A percentile compares a stretch with the other conserved stretches of the same genome.
These are phyloP conservation scores for Resseliella maxima DNA, from an alignment of 2,888 invertebrate genomes.

Conservation along the genomic window DNA sequence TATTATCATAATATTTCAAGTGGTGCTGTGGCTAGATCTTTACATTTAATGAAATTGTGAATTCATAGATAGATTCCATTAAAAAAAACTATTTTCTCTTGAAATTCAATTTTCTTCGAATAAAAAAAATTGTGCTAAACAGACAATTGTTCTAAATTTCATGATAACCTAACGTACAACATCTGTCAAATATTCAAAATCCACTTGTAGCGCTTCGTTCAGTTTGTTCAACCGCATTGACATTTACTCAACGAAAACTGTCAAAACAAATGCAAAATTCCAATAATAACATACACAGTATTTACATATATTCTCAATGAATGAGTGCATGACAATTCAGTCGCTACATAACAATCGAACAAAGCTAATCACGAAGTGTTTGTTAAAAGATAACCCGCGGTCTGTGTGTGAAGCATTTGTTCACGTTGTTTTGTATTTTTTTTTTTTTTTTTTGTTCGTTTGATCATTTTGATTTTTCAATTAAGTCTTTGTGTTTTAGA, in stretches of 20 bases:
- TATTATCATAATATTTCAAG: too few relatives aligned
- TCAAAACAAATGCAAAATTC: slow-evolving; percentile 30
- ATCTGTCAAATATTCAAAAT: slow-evolving; percentile 25
- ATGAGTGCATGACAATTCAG: slow-evolving; percentile 25
- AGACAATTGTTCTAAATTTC: not conserved
- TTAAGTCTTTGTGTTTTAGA: too few relatives aligned
- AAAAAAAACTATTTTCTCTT: too few relatives aligned
- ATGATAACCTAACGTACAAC: not conserved
- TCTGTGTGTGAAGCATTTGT: not conserved
- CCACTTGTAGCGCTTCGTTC: slow-evolving; percentile 1
- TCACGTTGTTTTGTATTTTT: not conserved
- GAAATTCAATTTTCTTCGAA: too few relatives aligned
- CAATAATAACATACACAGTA: slow-evolving; percentile 31
- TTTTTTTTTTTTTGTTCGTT: not conserved
- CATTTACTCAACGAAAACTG: slow-evolving; percentile 17
- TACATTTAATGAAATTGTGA: too few relatives aligned
- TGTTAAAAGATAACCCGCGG: slow-evolving; percentile 1
- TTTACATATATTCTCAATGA: slow-evolving; percentile 43
- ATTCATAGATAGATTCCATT: too few relatives aligned
- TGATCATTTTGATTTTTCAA: not conserved
- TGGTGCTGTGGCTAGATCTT: too few relatives aligned
- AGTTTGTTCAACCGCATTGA: not conserved
- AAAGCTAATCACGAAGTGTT: slow-evolving; percentile 34
- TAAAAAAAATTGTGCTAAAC: too few relatives aligned
- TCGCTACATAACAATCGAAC: slow-evolving; percentile 46